Percentiles rank a stretch among this genome's conserved stretches.
Conservation (phyloP, 2,113 vertebrate genomes). For the Mesembrinibis cayennensis region DNA sequence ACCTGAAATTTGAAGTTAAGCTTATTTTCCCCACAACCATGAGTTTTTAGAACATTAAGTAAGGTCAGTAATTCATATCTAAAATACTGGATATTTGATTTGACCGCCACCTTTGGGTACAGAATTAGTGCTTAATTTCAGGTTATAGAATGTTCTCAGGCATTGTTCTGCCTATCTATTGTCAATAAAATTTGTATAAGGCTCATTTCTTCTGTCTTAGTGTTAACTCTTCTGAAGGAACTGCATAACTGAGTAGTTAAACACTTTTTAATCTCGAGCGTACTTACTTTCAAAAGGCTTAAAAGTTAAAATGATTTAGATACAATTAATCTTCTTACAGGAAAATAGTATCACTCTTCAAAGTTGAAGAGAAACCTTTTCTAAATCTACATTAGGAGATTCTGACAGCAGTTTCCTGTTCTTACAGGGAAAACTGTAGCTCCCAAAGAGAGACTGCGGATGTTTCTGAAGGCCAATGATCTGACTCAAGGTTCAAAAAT, state of each 20-base stretch:
- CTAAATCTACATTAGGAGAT: neutral
- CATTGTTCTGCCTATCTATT: neutral
- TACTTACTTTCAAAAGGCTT: neutral
- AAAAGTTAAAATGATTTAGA: neutral
- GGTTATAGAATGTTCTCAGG: neutral
- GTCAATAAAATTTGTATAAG: neutral
- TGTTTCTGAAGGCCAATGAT: neutral
- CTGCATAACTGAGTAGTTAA: neutral
- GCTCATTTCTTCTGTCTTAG: neutral
- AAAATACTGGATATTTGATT: neutral
- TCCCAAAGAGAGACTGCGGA: neutral
- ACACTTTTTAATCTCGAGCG: neutral
- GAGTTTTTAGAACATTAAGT: neutral
- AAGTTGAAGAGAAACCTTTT: neutral
- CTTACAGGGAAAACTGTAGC: neutral
- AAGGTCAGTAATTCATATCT: neutral
- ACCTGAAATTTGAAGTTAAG: neutral
- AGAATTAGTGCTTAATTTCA: neutral
- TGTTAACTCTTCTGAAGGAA: neutral
- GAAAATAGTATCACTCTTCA: neutral
- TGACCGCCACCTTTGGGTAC: neutral
- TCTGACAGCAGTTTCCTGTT: neutral
- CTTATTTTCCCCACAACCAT: neutral
- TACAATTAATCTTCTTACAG: neutral
- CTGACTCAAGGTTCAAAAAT: neutral